These are phyloP conservation scores for Theretra japonica DNA, from an alignment of 2,888 invertebrate genomes.

Conservation along the genomic window DNA sequence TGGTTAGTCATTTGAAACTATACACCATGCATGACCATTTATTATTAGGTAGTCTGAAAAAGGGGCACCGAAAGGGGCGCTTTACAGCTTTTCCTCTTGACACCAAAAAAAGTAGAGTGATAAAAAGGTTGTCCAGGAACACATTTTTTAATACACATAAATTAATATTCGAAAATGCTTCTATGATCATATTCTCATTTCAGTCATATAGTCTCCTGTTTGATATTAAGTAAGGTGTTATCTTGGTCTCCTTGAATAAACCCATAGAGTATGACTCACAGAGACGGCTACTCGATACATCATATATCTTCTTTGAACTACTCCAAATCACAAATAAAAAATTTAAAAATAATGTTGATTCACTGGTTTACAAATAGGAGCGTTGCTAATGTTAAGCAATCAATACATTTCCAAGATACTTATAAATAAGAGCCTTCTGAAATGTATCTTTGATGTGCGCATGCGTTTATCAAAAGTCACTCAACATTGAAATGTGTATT, in stretches of 20 bases:
- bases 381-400: slow-evolving; percentile 3
- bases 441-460: slow-evolving; percentile 25
- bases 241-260: background rate
- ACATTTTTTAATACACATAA: too few relatives aligned
- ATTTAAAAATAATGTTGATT: background rate
- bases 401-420: slow-evolving; percentile 1
- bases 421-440: slow-evolving; percentile 20
- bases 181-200: too few relatives aligned
- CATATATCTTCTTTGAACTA: background rate
- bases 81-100: too few relatives aligned
- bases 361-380: background rate
- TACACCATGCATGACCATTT: too few relatives aligned
- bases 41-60: too few relatives aligned
- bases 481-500: slow-evolving; percentile 21
- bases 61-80: too few relatives aligned
- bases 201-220: too few relatives aligned
- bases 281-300: background rate
- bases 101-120: too few relatives aligned
- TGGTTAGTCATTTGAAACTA: too few relatives aligned
- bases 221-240: too few relatives aligned
- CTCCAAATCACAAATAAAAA: background rate
- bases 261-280: background rate
- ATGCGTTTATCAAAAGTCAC: slow-evolving; percentile 29
- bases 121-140: too few relatives aligned
- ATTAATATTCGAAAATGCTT: too few relatives aligned